These are phyloP conservation scores for Hypocryptadius cinnamomeus DNA, from an alignment of 2,113 vertebrate genomes.

Conservation along the genomic window DNA sequence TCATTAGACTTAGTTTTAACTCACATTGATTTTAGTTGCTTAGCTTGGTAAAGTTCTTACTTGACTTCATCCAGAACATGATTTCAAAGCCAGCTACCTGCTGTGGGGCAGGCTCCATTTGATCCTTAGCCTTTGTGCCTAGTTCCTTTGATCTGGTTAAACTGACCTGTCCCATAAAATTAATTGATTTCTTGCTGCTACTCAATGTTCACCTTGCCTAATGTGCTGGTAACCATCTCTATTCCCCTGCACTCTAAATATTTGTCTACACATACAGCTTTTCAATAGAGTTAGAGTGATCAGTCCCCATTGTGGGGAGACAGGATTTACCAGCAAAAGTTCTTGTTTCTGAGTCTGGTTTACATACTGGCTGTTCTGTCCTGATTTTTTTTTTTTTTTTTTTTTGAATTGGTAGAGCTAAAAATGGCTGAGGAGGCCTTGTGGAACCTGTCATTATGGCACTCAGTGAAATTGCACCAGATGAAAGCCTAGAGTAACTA, in stretches of 20 bases:
- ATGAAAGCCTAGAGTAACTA: conserved; percentile 17
- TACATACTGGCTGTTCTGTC: background rate
- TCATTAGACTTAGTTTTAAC: background rate
- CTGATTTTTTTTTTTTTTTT: background rate
- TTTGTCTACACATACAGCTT: background rate
- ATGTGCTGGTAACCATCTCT: background rate
- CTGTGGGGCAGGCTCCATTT: background rate
- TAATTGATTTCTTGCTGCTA: background rate
- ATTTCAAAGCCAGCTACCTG: background rate
- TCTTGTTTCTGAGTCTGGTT: background rate
- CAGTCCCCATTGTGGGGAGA: background rate
- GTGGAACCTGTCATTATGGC: conserved; percentile 10
- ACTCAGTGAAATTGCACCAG: conserved; percentile 3
- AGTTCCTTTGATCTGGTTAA: background rate
- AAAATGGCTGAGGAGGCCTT: background rate
- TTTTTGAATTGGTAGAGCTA: background rate
- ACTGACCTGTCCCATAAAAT: background rate
- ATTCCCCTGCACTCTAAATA: background rate
- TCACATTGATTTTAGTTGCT: background rate
- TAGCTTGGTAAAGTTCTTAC: background rate
- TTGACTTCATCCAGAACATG: background rate
- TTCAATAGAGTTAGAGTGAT: background rate
- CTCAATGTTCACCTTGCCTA: background rate
- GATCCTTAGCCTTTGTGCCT: background rate
- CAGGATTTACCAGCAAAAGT: background rate